These are phyloP conservation scores for Rhabdomys dilectus DNA, from an alignment of 2,113 vertebrate species.

Conservation along the genomic window DNA sequence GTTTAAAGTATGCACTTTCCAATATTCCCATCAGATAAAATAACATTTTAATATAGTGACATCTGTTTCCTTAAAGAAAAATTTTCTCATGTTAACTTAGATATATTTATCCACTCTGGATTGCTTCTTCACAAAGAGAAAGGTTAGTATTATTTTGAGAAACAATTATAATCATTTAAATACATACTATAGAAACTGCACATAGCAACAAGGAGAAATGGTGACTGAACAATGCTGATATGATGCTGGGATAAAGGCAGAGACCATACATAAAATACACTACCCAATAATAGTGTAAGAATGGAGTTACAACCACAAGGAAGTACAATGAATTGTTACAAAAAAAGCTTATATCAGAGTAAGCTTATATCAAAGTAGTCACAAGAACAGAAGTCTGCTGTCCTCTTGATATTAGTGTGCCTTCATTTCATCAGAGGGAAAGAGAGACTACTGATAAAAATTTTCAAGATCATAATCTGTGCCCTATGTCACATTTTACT, in stretches of 20 bases:
- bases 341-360: constrained; percentile 25
- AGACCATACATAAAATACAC: not conserved
- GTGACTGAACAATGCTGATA: constrained; percentile 37
- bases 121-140: constrained; percentile 50
- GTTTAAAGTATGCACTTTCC: not conserved
- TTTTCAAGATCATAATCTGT: not conserved
- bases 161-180: constrained; percentile 72
- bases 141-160: constrained; percentile 68
- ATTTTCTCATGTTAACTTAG: constrained; percentile 29
- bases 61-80: not conserved
- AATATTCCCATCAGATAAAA: constrained; percentile 20
- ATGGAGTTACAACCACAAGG: not conserved
- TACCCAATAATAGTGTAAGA: not conserved
- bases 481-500: not conserved
- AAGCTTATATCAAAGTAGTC: too few relatives aligned
- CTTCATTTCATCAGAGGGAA: not conserved
- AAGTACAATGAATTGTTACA: not conserved
- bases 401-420: not conserved
- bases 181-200: constrained; percentile 68
- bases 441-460: not conserved
- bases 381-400: not conserved
- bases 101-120: constrained; percentile 28
- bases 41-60: not conserved
- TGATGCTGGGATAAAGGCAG: not conserved
- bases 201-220: constrained; percentile 70